Evolutionary conservation across 1,140 invertebrate genomes (phyloP).

Genomic region (Aphelenchoides besseyi): DNA sequence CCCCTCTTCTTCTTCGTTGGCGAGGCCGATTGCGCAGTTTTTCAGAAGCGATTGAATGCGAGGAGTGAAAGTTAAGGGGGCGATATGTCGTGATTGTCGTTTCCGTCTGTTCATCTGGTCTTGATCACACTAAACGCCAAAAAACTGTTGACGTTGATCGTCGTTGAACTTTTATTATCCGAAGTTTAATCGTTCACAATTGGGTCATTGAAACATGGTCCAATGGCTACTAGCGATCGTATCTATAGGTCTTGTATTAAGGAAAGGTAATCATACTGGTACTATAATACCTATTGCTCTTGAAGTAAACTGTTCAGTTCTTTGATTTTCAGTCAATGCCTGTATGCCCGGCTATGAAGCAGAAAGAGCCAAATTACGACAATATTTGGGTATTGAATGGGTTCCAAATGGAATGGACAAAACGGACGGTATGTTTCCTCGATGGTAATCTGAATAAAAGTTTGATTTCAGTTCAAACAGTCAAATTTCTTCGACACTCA

Average conservation of each 20-base stretch:
- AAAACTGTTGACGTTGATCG: no score
- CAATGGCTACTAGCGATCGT: neutral
- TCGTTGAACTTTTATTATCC: neutral
- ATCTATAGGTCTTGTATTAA: no score
- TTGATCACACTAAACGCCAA: neutral
- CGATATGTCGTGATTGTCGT: constrained; percentile 1
- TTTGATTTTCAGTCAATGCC: neutral
- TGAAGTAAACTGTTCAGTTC: no score
- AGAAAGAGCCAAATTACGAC: constrained; percentile 34
- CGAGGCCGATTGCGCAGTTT: no score
- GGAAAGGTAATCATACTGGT: no score
- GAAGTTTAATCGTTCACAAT: neutral
- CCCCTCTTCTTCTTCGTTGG: no score
- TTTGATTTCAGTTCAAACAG: constrained; percentile 37
- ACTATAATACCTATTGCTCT: no score
- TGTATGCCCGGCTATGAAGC: constrained; percentile 48
- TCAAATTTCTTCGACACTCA: constrained; percentile 46
- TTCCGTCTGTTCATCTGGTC: neutral
- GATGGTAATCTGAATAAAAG: neutral
- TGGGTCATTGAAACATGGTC: neutral
- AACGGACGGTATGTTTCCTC: constrained; percentile 37
- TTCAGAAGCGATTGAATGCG: no score
- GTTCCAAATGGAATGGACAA: constrained; percentile 31
- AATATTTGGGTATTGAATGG: constrained; percentile 49
- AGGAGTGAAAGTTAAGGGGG: neutral